These are phyloP conservation scores for Hippocampus barbouri DNA, from an alignment of 2,113 vertebrate species.

Conservation along the genomic window DNA sequence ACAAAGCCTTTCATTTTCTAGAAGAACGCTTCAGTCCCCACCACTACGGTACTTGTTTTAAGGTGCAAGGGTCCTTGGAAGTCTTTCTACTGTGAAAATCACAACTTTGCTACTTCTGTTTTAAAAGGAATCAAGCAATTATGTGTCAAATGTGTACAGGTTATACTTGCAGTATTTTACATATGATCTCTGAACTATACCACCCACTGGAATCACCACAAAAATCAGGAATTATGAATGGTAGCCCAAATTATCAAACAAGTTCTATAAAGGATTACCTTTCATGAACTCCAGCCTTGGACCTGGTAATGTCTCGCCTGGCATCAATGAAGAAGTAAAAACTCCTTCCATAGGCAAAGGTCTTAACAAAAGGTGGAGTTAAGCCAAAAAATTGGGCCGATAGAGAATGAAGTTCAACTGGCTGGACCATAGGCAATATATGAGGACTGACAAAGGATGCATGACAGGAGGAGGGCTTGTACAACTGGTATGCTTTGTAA, in stretches of 20 bases:
- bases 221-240: background rate
- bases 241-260: background rate
- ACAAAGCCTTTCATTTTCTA: background rate
- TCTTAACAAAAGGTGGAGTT: slow-evolving; percentile 7
- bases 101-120: background rate
- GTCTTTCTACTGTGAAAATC: background rate
- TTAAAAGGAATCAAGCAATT: background rate
- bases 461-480: background rate
- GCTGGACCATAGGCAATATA: slow-evolving; percentile 34
- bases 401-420: slow-evolving; percentile 56
- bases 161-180: background rate
- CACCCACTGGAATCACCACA: background rate
- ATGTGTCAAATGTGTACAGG: background rate
- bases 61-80: background rate
- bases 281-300: background rate
- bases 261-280: background rate
- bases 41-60: background rate
- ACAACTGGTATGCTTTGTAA: background rate
- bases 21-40: background rate
- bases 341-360: background rate
- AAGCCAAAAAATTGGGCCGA: background rate
- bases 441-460: background rate
- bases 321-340: background rate
- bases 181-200: background rate
- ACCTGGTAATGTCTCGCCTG: background rate